Evolutionary conservation across 2,113 vertebrate species (phyloP).

Genomic region (Menidia beryllina): DNA sequence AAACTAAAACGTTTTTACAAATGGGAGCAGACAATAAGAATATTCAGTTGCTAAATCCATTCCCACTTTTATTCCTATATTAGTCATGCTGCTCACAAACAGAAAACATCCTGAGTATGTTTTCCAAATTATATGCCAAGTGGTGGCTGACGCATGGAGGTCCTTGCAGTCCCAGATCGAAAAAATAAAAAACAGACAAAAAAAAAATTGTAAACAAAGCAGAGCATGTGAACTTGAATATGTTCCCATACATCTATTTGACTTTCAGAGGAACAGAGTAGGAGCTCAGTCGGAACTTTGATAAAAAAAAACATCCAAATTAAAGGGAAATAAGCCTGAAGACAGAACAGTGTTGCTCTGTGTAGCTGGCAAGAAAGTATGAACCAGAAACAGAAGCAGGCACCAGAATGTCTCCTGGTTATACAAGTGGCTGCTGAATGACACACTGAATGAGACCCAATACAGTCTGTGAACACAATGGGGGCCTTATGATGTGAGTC

Average conservation of each 20-base stretch:
- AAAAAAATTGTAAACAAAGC: constrained; percentile 56
- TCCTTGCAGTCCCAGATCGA: constrained; percentile 18
- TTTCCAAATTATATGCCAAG: constrained; percentile 46
- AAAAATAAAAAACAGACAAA: constrained; percentile 47
- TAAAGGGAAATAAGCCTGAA: constrained; percentile 59
- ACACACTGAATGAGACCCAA: constrained; percentile 78
- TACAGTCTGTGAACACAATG: constrained; percentile 78
- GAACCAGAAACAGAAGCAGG: constrained; percentile 76
- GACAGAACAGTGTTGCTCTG: constrained; percentile 74
- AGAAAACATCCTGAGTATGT: constrained; percentile 39
- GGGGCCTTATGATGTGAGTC: constrained; percentile 79
- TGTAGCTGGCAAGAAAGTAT: constrained; percentile 66
- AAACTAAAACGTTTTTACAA: constrained; percentile 44
- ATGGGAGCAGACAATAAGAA: constrained; percentile 17
- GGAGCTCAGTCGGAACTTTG: constrained; percentile 41
- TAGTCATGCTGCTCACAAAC: constrained; percentile 44
- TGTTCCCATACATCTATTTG: constrained; percentile 52
- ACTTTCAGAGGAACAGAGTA: constrained; percentile 34
- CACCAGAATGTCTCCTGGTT: constrained; percentile 81
- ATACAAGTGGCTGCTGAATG: constrained; percentile 80
- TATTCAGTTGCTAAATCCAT: constrained; percentile 43
- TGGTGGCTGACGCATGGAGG: constrained; percentile 36
- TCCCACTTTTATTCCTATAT: constrained; percentile 43
- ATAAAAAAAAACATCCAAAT: constrained; percentile 58
- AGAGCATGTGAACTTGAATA: constrained; percentile 37